phyloP scores from a whole-genome alignment of 2,113 vertebrate species.

The Orycteropus afer region DNA sequence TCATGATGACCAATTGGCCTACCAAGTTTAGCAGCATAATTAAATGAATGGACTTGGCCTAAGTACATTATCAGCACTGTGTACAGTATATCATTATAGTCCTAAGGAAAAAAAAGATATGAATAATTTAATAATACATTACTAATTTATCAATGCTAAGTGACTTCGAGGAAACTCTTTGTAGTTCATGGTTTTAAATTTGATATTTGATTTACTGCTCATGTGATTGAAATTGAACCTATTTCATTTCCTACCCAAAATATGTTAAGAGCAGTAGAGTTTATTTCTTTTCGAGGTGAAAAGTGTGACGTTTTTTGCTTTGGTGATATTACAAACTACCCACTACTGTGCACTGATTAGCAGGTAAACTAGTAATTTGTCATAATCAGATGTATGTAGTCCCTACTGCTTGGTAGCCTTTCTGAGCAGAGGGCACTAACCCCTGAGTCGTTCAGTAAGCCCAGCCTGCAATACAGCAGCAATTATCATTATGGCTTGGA shows the following conservation, averaged over 20 bases:
- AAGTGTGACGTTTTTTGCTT: conserved; percentile 69
- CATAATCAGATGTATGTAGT: conserved; percentile 60
- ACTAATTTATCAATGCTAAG: conserved; percentile 92
- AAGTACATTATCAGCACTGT: conserved; percentile 92
- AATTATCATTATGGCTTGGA: conserved; percentile 65
- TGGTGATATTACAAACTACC: conserved; percentile 70
- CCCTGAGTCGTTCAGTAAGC: conserved; percentile 49
- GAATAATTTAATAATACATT: conserved; percentile 92
- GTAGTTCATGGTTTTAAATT: conserved; percentile 89
- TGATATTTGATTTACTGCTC: conserved; percentile 88
- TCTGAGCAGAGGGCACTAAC: conserved; percentile 64
- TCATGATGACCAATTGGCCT: conserved; percentile 93
- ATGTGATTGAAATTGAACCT: conserved; percentile 85
- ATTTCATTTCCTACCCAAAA: conserved; percentile 83
- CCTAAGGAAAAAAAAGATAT: conserved; percentile 85
- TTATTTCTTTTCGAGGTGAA: conserved; percentile 63
- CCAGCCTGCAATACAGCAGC: background rate
- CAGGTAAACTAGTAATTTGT: conserved; percentile 79
- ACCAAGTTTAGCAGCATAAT: conserved; percentile 92
- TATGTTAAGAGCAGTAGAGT: conserved; percentile 73
- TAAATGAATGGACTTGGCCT: conserved; percentile 92
- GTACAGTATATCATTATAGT: conserved; percentile 91
- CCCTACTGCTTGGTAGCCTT: conserved; percentile 62
- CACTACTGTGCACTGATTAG: conserved; percentile 73
- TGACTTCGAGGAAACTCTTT: conserved; percentile 87